These are phyloP conservation scores for Cactoblastis cactorum DNA, from an alignment of 2,888 invertebrate species.

Conservation along the genomic window DNA sequence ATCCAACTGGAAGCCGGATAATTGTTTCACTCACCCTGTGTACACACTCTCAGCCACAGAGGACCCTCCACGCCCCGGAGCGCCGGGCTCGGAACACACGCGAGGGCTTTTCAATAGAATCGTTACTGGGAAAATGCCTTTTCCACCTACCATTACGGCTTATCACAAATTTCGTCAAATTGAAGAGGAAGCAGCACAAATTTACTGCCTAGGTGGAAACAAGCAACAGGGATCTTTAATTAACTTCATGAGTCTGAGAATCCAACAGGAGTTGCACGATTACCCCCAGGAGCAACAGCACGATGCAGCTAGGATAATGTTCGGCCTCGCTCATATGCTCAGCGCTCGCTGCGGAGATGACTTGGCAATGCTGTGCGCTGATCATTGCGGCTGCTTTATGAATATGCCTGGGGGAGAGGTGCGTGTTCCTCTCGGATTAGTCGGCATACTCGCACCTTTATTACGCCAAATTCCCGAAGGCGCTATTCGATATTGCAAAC, in stretches of 20 bases:
- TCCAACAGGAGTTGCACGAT: slow-evolving; percentile 83
- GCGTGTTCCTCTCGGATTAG: slow-evolving; percentile 81
- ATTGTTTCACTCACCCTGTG: slow-evolving; percentile 70
- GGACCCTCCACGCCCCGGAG: slow-evolving; percentile 77
- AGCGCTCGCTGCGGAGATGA: slow-evolving; percentile 84
- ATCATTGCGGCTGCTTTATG: slow-evolving; percentile 64
- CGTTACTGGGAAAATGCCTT: slow-evolving; percentile 81
- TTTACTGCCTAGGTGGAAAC: slow-evolving; percentile 80
- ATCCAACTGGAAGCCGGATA: slow-evolving; percentile 82
- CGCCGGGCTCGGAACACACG: slow-evolving; percentile 69
- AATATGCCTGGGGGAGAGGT: slow-evolving; percentile 80
- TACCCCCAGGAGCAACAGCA: slow-evolving; percentile 83
- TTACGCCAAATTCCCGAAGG: slow-evolving; percentile 82
- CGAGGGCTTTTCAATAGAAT: slow-evolving; percentile 81
- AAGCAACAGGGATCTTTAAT: slow-evolving; percentile 82
- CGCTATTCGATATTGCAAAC: slow-evolving; percentile 82
- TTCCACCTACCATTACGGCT: slow-evolving; percentile 80
- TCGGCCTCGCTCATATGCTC: slow-evolving; percentile 81
- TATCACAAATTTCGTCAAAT: slow-evolving; percentile 83
- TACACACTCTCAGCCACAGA: slow-evolving; percentile 82
- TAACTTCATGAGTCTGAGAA: slow-evolving; percentile 82
- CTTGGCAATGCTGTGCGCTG: slow-evolving; percentile 59
- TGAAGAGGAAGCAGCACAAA: slow-evolving; percentile 80
- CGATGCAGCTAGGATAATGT: slow-evolving; percentile 83
- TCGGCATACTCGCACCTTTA: slow-evolving; percentile 82